phyloP scores from a whole-genome alignment of 1,140 invertebrate genomes.

The Drosophila elegans region DNA sequence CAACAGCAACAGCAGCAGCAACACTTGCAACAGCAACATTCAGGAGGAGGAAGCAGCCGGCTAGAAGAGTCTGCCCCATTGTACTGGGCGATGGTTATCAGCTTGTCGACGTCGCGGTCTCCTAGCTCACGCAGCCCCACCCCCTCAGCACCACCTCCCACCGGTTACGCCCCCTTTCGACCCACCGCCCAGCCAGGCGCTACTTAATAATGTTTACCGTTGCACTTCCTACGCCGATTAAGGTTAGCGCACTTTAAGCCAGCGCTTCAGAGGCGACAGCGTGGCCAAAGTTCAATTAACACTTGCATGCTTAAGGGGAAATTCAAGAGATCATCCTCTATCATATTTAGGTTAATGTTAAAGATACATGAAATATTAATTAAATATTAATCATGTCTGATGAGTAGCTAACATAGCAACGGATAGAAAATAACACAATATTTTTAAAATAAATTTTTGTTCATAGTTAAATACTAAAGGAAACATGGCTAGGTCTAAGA shows the following conservation, averaged over 20 bases:
- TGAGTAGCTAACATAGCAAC: too few species aligned
- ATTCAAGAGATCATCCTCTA: not conserved
- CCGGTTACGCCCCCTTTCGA: not conserved
- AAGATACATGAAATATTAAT: too few species aligned
- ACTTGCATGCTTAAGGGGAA: not conserved
- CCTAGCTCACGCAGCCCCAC: slow-evolving; percentile 55
- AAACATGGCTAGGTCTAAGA: too few species aligned
- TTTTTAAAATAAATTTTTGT: too few species aligned
- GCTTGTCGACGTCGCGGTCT: slow-evolving; percentile 68
- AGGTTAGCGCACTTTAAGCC: slow-evolving; percentile 41
- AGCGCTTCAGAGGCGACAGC: slow-evolving; percentile 14
- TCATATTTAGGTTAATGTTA: not conserved
- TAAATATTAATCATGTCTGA: too few species aligned
- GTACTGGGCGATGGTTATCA: slow-evolving; percentile 72
- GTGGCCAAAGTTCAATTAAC: slow-evolving; percentile 42
- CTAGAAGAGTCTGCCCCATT: slow-evolving; percentile 48
- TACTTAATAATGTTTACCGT: slow-evolving; percentile 73
- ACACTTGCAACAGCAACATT: slow-evolving; percentile 12
- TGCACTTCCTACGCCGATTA: slow-evolving; percentile 70
- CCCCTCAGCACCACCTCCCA: slow-evolving; percentile 4
- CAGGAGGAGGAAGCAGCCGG: slow-evolving; percentile 20
- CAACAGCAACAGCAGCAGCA: slow-evolving; percentile 4
- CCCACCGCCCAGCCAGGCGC: slow-evolving; percentile 16
- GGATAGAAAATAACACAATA: too few species aligned
- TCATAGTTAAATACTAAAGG: too few species aligned